Evolutionary conservation across 2,113 vertebrate species (phyloP).

Genomic region (Gavia stellata): DNA sequence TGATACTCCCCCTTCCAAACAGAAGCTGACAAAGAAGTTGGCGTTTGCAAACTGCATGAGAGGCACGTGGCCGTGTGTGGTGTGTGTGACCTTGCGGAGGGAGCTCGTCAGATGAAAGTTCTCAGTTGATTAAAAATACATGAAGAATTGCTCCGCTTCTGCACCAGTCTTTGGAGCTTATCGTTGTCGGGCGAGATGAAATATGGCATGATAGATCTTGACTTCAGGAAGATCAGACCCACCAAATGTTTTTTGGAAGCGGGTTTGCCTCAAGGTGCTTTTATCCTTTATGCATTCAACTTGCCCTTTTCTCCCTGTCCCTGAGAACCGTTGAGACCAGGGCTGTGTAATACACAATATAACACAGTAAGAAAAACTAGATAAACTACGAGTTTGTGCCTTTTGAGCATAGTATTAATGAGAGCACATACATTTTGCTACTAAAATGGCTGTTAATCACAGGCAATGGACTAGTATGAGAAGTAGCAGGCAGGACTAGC

Average conservation of each 20-base stretch:
- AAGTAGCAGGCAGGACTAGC: background rate
- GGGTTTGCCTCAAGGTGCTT: constrained; percentile 30
- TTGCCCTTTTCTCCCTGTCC: background rate
- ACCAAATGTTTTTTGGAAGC: constrained; percentile 7
- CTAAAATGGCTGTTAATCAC: background rate
- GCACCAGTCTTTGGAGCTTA: constrained; percentile 4
- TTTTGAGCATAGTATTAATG: background rate
- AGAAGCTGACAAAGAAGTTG: constrained; percentile 75
- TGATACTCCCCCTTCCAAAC: constrained; percentile 74
- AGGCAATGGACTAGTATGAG: background rate
- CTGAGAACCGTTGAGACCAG: background rate
- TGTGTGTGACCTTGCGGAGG: constrained; percentile 62
- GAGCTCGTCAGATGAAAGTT: constrained; percentile 21
- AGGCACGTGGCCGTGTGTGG: background rate
- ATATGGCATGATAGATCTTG: constrained; percentile 27
- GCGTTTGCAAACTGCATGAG: constrained; percentile 58
- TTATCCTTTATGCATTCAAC: background rate
- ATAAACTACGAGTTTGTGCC: background rate
- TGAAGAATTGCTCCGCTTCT: background rate
- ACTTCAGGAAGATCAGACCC: constrained; percentile 4
- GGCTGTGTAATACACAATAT: background rate
- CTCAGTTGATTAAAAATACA: constrained; percentile 52
- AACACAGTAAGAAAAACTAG: background rate
- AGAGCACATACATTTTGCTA: background rate
- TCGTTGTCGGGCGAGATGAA: background rate